Evolutionary conservation across 2,888 invertebrate genomes (phyloP).

Genomic region (Operophtera brumata): DNA sequence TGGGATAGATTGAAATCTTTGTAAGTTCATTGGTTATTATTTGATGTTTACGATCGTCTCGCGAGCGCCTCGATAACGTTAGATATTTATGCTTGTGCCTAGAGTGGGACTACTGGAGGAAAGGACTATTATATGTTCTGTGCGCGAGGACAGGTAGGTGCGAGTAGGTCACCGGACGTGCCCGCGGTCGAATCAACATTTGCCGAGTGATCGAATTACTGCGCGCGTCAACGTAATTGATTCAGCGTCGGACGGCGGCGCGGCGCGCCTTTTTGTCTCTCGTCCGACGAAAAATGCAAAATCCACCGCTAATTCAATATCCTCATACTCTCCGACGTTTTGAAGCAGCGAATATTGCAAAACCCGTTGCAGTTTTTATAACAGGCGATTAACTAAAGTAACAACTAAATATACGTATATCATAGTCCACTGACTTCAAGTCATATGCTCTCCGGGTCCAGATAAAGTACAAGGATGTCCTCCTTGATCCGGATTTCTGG

Average conservation of each 20-base stretch:
- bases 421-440: too few relatives aligned
- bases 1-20: too few relatives aligned
- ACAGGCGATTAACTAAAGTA: too few relatives aligned
- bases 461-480: too few relatives aligned
- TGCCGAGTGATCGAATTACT: slow-evolving; percentile 76
- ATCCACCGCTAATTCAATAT: slow-evolving; percentile 71
- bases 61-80: too few relatives aligned
- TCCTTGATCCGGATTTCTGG: too few relatives aligned
- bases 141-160: slow-evolving; percentile 15
- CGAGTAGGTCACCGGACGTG: slow-evolving; percentile 51
- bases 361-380: slow-evolving; percentile 33
- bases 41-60: too few relatives aligned
- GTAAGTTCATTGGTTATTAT: too few relatives aligned
- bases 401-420: too few relatives aligned
- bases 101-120: too few relatives aligned
- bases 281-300: slow-evolving; percentile 55
- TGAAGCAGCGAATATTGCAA: slow-evolving; percentile 29
- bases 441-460: too few relatives aligned
- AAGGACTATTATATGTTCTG: slow-evolving; percentile 5
- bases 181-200: slow-evolving; percentile 76
- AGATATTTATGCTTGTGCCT: too few relatives aligned
- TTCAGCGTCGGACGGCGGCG: slow-evolving; percentile 61
- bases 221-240: slow-evolving; percentile 73
- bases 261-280: slow-evolving; percentile 66
- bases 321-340: slow-evolving; percentile 44